A percentile compares a stretch with the other conserved stretches of the same genome.
Conservation (phyloP, 2,113 vertebrate genomes). For the Semnopithecus entellus region DNA sequence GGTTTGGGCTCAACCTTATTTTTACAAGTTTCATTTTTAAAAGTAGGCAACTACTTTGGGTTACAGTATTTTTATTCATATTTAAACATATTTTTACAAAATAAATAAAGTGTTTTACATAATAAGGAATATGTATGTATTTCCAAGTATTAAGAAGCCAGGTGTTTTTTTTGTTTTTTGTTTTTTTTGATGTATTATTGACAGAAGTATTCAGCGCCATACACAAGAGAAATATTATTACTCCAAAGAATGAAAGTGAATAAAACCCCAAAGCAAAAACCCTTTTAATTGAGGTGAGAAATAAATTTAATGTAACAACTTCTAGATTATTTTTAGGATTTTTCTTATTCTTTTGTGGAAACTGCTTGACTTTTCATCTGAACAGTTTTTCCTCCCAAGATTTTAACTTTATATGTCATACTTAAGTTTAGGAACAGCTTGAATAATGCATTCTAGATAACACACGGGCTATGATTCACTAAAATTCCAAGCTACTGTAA, state of each 20-base stretch:
- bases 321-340: slow-evolving; percentile 26
- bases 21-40: slow-evolving; percentile 39
- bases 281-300: slow-evolving; percentile 16
- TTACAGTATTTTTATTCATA: slow-evolving; percentile 83
- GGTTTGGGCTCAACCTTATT: neutral
- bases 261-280: slow-evolving; percentile 8
- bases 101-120: slow-evolving; percentile 86
- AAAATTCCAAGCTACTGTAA: neutral
- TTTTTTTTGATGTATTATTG: slow-evolving; percentile 71
- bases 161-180: slow-evolving; percentile 41
- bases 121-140: slow-evolving; percentile 81
- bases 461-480: neutral
- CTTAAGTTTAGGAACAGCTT: neutral
- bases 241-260: slow-evolving; percentile 58
- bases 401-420: neutral
- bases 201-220: slow-evolving; percentile 69
- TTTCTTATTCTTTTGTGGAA: slow-evolving; percentile 38
- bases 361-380: neutral
- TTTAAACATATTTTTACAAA: slow-evolving; percentile 81
- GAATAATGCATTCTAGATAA: neutral
- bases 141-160: slow-evolving; percentile 78
- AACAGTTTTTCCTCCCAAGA: neutral
- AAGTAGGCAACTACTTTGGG: slow-evolving; percentile 59
- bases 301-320: neutral
- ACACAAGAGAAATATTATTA: slow-evolving; percentile 70